Evolutionary conservation across 2,797 vertebrate genomes (phyloP), one percentile per base, ranked within the genome.

Genomic region (Syngnathus acus): DNA sequence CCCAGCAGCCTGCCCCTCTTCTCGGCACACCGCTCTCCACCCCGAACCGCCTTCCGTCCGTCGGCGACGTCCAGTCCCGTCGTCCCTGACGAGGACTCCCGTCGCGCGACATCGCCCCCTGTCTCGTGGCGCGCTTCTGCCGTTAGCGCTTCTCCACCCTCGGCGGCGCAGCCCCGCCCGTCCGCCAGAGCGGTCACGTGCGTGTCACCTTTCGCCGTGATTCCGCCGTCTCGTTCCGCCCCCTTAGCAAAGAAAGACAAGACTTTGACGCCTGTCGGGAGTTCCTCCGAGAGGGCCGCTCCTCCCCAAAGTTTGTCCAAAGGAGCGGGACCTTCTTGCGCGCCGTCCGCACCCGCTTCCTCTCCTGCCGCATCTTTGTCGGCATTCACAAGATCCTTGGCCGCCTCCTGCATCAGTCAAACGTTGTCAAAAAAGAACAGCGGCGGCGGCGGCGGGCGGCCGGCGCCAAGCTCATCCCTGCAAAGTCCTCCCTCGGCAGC

Each of bases 391-490:
- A 89, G 90, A 70, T 94, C 93, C 50, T 79, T 94, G 38, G 93
- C 92, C 0, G 93, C 93, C 5, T 93, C 93, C 14, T 93, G 90
- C 60, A 92, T 94, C 74, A 92, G 89, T 71, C 92, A 94, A 78
- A 93, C 88, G 64, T 84, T 94, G 70, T 89, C 93, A 1, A 91
- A 89, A 37, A 85, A 78, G 68, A 83, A 62, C 47, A 53, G 57
- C 0, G 42, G 50, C 11, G 67, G 60, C 47, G 55, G 57, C 0
- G 42, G 50, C 11, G 67, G 60, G 23, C 73, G 79, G 54, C 89
- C 82, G 71, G 48, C 65, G 14, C 37, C 71, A 2, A 64, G 83
- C 38, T 38, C 50, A 26, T 59, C 23, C 21, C 9, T 23, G 48
- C 72, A 19, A 53, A 68, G 76, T 42, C 39, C 69, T 10, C 60